Base-by-base conservation (phyloP, 92 coral and sea anemone species). In the Ricordea florida region DNA sequence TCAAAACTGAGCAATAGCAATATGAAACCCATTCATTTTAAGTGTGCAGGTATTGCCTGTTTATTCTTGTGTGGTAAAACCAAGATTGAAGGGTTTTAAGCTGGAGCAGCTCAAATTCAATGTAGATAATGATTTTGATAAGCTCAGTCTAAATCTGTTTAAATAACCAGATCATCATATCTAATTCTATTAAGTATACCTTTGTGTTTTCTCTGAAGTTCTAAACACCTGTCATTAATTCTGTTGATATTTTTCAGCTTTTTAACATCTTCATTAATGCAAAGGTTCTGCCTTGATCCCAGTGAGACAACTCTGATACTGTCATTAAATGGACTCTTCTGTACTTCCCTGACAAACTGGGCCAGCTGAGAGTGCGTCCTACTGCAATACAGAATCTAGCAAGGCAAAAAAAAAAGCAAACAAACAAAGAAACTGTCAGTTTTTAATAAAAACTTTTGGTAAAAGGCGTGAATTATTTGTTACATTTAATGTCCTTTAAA, bases 331-430 rank as follows among this genome's bases (percentile, higher is more conserved):
- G 90, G 88, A 71, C 97, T 96, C 68, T 92, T 96, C 62, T 92
- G 86, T 4, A 96, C 97, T 71, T 96, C 99, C 77, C 90, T 80
- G 26, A 94, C 93, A 79, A 96, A 96, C 84, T 96, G 99, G 13
- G 97, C 97, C 52, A 96, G 58, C 36, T 96, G 99, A 0, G 99
- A 96, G 70, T 96, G 99, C 29, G 99, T 96, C 30, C 99, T 93
- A 66, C 99, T 96, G 52, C 99, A 96, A 62, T 96, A 96, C 70
- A 80, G 92, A 36, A 96, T 89, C 99, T 94, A 31, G 53, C 10
- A 57, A 25, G 18, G 46, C 34, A 58, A 21, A 49, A 31, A 15
- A 1, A 36, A 48, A 29, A 58, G 9, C 35, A 43, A 45, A 3
- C 16, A 40, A 47, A 29, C 5, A 33, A 5, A 14, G 30, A n/a